A percentile compares a stretch with the other conserved stretches of the same genome.
Evolutionary conservation across 2,797 vertebrate genomes (phyloP).

Genomic region (Potorous gilbertii): DNA sequence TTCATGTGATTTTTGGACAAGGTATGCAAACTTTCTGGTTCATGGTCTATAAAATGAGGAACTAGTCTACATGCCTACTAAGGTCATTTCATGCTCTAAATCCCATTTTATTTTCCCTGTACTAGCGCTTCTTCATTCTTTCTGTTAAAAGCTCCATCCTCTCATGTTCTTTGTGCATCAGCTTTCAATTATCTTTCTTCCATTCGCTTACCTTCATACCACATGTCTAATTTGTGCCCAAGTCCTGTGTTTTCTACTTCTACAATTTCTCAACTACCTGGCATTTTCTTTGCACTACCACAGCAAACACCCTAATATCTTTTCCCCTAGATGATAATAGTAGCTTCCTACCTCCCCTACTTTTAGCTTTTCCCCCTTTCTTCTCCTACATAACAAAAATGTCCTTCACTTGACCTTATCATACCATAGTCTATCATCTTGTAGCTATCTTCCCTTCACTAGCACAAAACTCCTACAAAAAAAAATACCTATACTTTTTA

Average conservation of each 20-base stretch:
- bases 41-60: not conserved
- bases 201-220: not conserved
- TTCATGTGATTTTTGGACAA: not conserved
- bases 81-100: not conserved
- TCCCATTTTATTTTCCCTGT: not conserved
- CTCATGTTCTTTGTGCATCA: not conserved
- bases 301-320: not conserved
- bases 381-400: not conserved
- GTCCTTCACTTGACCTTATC: not conserved
- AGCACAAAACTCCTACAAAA: not conserved
- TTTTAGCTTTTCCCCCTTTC: not conserved
- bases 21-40: not conserved
- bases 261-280: not conserved
- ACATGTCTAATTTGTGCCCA: not conserved
- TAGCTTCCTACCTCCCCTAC: no score
- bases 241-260: not conserved
- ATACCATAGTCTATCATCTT: not conserved
- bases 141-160: not conserved
- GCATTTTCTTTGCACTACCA: not conserved
- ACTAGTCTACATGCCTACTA: not conserved
- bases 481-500: not conserved
- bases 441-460: not conserved
- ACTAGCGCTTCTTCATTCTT: not conserved
- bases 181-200: not conserved
- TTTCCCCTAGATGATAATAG: not conserved